Base-by-base conservation (phyloP, 2,888 invertebrate species). In the Nemurella pictetii region DNA sequence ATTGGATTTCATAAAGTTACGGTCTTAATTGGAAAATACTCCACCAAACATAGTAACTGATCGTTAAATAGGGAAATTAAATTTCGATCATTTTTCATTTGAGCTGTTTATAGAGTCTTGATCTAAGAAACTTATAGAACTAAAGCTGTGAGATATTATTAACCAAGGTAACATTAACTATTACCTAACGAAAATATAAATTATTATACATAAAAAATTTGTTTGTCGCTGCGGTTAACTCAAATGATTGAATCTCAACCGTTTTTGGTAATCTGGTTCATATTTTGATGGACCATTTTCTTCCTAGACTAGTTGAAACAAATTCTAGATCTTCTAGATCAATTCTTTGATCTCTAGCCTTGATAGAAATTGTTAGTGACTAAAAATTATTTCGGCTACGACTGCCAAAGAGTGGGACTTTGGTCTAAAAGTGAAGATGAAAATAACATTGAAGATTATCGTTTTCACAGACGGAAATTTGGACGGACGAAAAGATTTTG, bases 61-160 rank as follows among this genome's bases (percentile, higher is more conserved):
- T 15, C 55, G 9, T 55, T 20, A 55, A 55, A 20, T 55, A 55
- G 3, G 20, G 1, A 55, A 12, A 20, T 3, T 55, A 2, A 12
- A 55, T 20, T 3, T 12, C 15, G 20, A 55, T 55, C 2, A 12
- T 55, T 1, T 35, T 55, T 55, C 9, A 4, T 75, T 75, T 75
- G 7, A 15, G n/a, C 26, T 2, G 28, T 75, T 75, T 75, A 25
- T 75, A 27, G 28, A n/a, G 26, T 55, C 55, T 55, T 27, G 75
- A 75, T 26, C 75, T 75, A 27, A 75, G 20, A 55, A 75, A 75
- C 75, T 27, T 26, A 36, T 81, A 81, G 80, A 81, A 81, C 80
- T 25, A 35, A 81, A n/a, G 80, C 80, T 81, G 80, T 81, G 80
- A 81, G 35, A 36, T n/a, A 81, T 20, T n/a, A 75, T 25, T 75